A percentile compares a stretch with the other conserved stretches of the same genome.
Evolutionary conservation across 2,113 vertebrate genomes (phyloP).

Genomic region (Hiodon alosoides): DNA sequence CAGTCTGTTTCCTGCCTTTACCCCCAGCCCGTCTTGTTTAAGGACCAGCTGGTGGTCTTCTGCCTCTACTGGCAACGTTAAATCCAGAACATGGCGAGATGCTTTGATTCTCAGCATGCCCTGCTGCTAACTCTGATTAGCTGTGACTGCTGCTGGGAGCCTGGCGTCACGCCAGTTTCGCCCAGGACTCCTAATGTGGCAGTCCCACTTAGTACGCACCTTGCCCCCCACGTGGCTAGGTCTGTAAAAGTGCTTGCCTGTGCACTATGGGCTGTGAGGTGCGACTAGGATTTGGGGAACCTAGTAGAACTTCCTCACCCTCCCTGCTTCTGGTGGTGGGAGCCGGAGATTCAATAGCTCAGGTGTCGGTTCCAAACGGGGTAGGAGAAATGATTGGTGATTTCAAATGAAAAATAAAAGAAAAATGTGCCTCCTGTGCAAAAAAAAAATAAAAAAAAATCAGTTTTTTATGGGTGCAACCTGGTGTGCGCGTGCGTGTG

Average conservation of each 20-base stretch:
- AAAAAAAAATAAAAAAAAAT: no score
- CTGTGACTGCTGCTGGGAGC: constrained; percentile 31
- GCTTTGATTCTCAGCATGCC: neutral
- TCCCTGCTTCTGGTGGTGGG: no score
- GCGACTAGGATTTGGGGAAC: neutral
- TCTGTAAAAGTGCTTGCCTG: neutral
- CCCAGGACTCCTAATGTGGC: constrained; percentile 13
- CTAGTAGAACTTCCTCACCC: neutral
- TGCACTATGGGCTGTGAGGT: neutral
- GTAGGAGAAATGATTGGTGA: no score
- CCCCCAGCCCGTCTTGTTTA: no score
- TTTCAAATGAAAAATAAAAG: no score
- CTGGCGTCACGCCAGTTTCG: constrained; percentile 22
- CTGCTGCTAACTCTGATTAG: constrained; percentile 12
- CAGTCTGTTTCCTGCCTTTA: neutral
- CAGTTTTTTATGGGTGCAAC: no score
- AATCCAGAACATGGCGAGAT: neutral
- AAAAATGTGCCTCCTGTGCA: no score
- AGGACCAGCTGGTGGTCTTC: no score
- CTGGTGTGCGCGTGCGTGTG: neutral
- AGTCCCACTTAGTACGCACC: constrained; percentile 24
- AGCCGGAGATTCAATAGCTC: neutral
- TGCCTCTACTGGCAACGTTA: no score
- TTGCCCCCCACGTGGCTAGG: constrained; percentile 23
- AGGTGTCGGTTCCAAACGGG: neutral